These are phyloP conservation scores for Dysmachus trigonus DNA, from an alignment of 2,888 invertebrate species.

Conservation along the genomic window DNA sequence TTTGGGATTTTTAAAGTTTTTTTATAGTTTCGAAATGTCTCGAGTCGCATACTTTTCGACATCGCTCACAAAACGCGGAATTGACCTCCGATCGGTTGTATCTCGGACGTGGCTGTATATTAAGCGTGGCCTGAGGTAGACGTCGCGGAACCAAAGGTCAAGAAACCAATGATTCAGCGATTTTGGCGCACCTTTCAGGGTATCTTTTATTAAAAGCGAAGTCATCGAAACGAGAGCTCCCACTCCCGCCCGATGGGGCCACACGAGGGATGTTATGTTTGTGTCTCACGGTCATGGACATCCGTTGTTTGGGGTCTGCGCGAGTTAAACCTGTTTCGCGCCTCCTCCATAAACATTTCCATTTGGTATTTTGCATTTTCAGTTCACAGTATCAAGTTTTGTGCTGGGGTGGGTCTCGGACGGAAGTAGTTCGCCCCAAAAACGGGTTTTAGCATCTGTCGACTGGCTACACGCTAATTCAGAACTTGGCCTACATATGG, in stretches of 20 bases:
- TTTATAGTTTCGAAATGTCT: neutral
- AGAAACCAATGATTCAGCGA: neutral
- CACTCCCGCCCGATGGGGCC: neutral
- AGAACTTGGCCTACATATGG: neutral
- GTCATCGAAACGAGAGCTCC: neutral
- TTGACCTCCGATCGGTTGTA: neutral
- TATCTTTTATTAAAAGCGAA: neutral
- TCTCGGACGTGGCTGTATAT: neutral
- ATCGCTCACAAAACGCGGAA: conserved; percentile 15
- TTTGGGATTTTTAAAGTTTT: neutral
- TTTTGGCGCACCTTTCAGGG: neutral
- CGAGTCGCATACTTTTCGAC: neutral
- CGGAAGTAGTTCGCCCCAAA: neutral
- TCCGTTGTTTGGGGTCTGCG: neutral
- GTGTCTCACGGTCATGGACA: neutral
- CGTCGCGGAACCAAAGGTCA: neutral
- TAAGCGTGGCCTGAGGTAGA: neutral
- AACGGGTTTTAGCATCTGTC: neutral
- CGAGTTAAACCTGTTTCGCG: neutral
- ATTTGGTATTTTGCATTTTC: neutral
- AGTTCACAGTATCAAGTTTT: neutral
- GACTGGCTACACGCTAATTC: neutral
- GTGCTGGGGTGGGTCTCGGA: neutral
- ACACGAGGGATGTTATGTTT: neutral
- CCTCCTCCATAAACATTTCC: neutral